phyloP scores from a whole-genome alignment of 2,113 vertebrate genomes.

The Lophura nycthemera region DNA sequence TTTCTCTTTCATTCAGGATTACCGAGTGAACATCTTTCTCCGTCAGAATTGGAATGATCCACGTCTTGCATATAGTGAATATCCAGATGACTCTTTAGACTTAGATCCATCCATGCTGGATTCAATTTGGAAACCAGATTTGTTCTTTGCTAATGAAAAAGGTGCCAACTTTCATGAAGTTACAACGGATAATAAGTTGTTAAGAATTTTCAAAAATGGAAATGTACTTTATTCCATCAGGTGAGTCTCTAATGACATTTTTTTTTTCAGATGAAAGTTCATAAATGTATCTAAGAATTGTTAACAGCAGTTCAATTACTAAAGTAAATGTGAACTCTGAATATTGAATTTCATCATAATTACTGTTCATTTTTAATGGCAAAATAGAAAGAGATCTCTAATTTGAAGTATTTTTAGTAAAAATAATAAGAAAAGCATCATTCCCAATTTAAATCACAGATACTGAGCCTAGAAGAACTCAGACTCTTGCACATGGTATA shows the following conservation, averaged over 20 bases:
- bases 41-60: constrained; percentile 98
- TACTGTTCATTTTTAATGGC: background rate
- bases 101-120: constrained; percentile 97
- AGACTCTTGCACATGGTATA: background rate
- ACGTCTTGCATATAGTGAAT: constrained; percentile 92
- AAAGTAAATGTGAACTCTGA: background rate
- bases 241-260: constrained; percentile 67
- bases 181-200: constrained; percentile 95
- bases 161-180: constrained; percentile 98
- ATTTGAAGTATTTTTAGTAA: background rate
- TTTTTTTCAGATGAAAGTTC: background rate
- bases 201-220: constrained; percentile 97
- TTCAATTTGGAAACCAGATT: constrained; percentile 97
- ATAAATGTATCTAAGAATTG: background rate
- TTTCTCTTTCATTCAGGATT: constrained; percentile 83
- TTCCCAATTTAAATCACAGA: background rate
- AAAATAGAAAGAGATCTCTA: background rate
- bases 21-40: constrained; percentile 97
- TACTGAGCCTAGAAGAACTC: background rate
- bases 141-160: constrained; percentile 98
- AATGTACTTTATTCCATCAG: constrained; percentile 97
- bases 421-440: background rate
- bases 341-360: background rate
- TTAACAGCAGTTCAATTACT: background rate
- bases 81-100: constrained; percentile 97